phyloP scores from a whole-genome alignment of 2,797 vertebrate species.

The Eulemur mongoz region DNA sequence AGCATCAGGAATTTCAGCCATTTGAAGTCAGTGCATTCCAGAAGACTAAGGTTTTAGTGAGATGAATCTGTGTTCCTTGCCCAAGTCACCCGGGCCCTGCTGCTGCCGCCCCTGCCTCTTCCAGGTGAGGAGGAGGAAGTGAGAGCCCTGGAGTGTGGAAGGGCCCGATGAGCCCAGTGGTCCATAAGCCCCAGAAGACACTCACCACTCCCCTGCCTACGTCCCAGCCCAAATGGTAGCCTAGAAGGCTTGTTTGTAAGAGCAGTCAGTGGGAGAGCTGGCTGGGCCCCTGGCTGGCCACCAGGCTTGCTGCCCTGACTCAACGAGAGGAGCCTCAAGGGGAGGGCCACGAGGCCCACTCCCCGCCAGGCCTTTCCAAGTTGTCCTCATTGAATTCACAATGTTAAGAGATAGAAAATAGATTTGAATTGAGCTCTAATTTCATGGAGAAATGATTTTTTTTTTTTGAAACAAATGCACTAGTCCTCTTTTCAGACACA shows the following conservation, averaged over 20 bases:
- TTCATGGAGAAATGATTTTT: background rate
- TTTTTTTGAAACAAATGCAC: background rate
- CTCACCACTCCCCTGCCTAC: rapidly evolving
- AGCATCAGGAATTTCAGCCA: background rate
- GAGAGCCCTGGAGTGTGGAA: background rate
- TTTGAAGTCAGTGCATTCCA: background rate
- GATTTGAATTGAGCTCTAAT: background rate
- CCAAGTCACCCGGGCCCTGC: background rate
- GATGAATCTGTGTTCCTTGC: background rate
- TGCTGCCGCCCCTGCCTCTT: background rate
- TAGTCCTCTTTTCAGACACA: background rate
- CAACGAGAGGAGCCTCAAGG: background rate
- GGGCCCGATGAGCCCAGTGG: background rate
- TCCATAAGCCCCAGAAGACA: background rate
- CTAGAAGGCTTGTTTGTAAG: background rate
- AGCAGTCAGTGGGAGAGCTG: no score
- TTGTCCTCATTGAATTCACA: background rate
- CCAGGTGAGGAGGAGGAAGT: background rate
- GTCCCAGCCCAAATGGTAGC: background rate
- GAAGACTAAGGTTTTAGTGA: background rate
- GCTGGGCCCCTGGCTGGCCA: rapidly evolving
- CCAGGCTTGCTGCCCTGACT: background rate
- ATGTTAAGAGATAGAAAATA: background rate
- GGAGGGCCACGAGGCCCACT: no score
- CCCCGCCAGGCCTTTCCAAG: background rate